Percentiles rank a stretch among this genome's conserved stretches.
Conservation (phyloP, 2,797 vertebrate genomes). For the Chiloscyllium punctatum region DNA sequence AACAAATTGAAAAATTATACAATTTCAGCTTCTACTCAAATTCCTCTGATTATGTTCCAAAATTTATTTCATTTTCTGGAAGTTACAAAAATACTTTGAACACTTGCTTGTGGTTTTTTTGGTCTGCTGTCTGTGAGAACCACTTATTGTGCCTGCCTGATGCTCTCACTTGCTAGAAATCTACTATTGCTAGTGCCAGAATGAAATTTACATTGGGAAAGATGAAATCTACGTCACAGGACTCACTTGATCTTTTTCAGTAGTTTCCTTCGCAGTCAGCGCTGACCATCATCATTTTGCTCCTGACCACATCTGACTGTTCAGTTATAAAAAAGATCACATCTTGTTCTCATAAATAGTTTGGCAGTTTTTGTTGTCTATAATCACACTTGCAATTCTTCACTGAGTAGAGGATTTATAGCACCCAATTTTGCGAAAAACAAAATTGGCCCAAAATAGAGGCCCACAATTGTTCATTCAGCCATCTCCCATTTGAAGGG, state of each 20-base stretch:
- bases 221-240: neutral
- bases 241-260: neutral
- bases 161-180: neutral
- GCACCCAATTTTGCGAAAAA: neutral
- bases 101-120: neutral
- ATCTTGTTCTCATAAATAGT: neutral
- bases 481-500: neutral
- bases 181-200: neutral
- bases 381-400: neutral
- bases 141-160: neutral
- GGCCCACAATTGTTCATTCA: neutral
- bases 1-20: neutral
- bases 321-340: neutral
- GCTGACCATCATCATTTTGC: neutral
- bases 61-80: neutral
- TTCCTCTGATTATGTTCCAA: neutral
- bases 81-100: neutral
- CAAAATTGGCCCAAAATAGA: neutral
- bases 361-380: neutral
- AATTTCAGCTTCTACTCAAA: neutral
- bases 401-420: neutral
- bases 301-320: neutral
- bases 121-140: neutral
- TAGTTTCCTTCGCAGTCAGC: neutral
- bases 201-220: neutral